These are phyloP conservation scores for Calliopsis andreniformis DNA, from an alignment of 1,140 invertebrate species.

Conservation along the genomic window DNA sequence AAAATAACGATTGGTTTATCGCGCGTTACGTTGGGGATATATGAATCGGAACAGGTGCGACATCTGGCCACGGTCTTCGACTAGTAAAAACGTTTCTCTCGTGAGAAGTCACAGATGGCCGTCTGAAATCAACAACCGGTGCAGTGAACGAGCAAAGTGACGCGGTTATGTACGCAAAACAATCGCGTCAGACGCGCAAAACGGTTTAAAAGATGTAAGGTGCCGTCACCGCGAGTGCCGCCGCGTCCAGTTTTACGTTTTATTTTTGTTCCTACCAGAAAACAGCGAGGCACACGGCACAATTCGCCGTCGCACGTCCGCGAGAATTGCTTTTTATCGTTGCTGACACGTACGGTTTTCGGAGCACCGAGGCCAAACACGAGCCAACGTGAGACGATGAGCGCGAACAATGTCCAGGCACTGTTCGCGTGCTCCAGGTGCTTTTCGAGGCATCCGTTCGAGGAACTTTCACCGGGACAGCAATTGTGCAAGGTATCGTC, in stretches of 20 bases:
- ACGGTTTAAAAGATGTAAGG: constrained; percentile 52
- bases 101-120: constrained; percentile 36
- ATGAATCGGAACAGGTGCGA: neutral
- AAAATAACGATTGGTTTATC: constrained; percentile 23
- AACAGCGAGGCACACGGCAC: constrained; percentile 4
- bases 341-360: constrained; percentile 42
- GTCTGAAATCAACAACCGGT: constrained; percentile 57
- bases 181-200: constrained; percentile 45
- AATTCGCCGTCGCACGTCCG: neutral
- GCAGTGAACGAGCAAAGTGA: constrained; percentile 28
- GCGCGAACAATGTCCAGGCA: constrained; percentile 81
- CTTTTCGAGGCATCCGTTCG: constrained; percentile 96
- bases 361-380: constrained; percentile 43
- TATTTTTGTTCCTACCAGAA: constrained; percentile 25
- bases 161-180: constrained; percentile 54
- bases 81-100: constrained; percentile 19
- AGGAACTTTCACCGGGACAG: constrained; percentile 96
- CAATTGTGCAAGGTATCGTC: constrained; percentile 95
- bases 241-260: constrained; percentile 44
- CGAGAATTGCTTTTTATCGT: constrained; percentile 36
- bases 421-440: constrained; percentile 97
- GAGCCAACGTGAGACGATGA: constrained; percentile 72
- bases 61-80: constrained; percentile 12
- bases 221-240: neutral
- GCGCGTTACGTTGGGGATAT: too few species aligned